Evolutionary conservation across 2,888 invertebrate species (phyloP), one percentile per base, ranked within the genome.

Genomic region (Philhelius pedissequus): DNA sequence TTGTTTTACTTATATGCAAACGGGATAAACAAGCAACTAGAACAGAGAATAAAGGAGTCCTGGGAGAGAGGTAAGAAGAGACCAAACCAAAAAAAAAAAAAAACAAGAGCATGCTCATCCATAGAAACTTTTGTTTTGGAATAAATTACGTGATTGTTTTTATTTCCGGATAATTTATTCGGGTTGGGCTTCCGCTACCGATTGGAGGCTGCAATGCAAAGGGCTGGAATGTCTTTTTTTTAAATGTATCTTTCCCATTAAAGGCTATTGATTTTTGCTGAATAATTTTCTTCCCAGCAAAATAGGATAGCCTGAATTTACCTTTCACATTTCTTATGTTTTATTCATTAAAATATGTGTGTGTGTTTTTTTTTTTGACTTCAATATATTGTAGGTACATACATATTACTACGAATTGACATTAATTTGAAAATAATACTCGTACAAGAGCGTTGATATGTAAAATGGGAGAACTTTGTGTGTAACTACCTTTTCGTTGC

Each of bases 11-110:
- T 76, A 35, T 76, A 43, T 38, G 43, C 81, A 54, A 70, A 81
- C 77, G 82, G 82, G 48, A 71, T 82, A 77, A 81, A 66, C 58
- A 71, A 66, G 66, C 70, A 70, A 38, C 66, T 45, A 20, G 50
- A 43, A 9, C 43, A 54, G 30, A 20, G 15, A 35, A 8, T 43
- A 20, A 68, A 54, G 68, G 50, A 70, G 50, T 73, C 70, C 50
- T 82, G 66, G 70, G 60, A 71, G 4, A 56, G 52, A 76, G 76
- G 81, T 82, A 60, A 70, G 69, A 22, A 9, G 15, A 60, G 25
- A 35, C 7, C 18, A 5, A 3, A 15, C 4, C 22, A 13, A 25
- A 40, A 38, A 35, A 13, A 20, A 22, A 38, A 13, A 25, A 40
- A 38, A 35, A 13, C 9, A 22, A 15, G 15, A 60, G 43, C 27